Percentiles rank a stretch among this genome's conserved stretches.
These are phyloP conservation scores for Brachionus paranguensis DNA, from an alignment of 1,140 invertebrate genomes.

Conservation along the genomic window DNA sequence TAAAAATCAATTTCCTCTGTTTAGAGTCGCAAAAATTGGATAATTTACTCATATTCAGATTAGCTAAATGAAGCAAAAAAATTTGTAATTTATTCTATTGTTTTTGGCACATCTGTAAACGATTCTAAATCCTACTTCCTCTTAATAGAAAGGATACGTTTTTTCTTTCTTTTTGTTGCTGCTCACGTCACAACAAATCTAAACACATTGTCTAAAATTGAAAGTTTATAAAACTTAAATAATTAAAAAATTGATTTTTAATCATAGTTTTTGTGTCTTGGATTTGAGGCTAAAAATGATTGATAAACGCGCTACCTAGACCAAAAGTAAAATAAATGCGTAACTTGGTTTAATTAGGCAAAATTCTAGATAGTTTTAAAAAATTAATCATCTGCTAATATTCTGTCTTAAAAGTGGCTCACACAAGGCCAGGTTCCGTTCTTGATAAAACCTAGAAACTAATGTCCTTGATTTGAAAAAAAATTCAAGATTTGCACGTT, in stretches of 20 bases:
- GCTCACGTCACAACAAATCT: not conserved
- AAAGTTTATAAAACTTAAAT: not conserved
- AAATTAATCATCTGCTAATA: not conserved
- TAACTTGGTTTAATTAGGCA: not conserved
- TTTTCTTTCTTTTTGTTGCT: not conserved
- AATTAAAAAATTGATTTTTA: not conserved
- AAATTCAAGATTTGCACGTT: not conserved
- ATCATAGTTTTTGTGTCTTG: slow-evolving; percentile 16
- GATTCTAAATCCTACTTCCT: not conserved
- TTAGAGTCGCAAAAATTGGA: not conserved
- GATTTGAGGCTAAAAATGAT: not conserved
- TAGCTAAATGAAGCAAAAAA: slow-evolving; percentile 19
- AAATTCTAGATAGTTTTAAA: not conserved
- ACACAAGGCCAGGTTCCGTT: not conserved
- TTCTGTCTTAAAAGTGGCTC: not conserved
- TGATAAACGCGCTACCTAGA: not conserved
- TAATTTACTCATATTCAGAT: slow-evolving; percentile 18
- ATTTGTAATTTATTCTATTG: slow-evolving; percentile 15
- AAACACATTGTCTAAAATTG: not conserved
- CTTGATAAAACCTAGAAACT: not conserved
- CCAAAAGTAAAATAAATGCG: not conserved
- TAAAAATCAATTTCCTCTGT: slow-evolving; percentile 2
- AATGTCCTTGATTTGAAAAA: not conserved
- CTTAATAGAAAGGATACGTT: not conserved
- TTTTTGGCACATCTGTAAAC: slow-evolving; percentile 12